Conservation (phyloP, 2,113 vertebrate genomes). For the Clinocottus analis region DNA sequence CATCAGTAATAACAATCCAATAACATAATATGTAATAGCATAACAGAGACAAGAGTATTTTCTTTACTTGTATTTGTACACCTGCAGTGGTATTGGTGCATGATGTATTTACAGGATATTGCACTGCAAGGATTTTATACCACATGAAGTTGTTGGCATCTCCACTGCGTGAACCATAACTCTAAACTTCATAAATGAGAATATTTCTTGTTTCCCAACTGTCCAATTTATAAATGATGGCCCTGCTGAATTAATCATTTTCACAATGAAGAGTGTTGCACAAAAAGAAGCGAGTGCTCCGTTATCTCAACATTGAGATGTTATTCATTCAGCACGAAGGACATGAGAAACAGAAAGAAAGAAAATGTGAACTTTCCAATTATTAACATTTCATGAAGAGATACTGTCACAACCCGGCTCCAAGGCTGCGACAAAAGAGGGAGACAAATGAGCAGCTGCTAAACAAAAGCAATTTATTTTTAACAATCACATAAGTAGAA, state of each 20-base stretch:
- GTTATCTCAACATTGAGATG: neutral
- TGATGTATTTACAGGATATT: neutral
- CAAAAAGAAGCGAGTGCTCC: neutral
- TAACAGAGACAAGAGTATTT: neutral
- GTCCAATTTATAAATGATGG: neutral
- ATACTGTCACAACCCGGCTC: too few relatives aligned
- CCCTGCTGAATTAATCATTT: neutral
- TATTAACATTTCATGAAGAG: neutral
- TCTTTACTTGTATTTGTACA: neutral
- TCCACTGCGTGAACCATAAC: neutral
- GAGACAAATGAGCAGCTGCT: too few relatives aligned
- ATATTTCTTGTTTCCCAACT: neutral
- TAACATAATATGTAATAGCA: neutral
- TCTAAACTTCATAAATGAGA: neutral
- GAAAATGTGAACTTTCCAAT: neutral
- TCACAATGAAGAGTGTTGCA: neutral
- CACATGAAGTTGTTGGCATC: neutral
- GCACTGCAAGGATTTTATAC: neutral
- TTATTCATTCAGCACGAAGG: neutral
- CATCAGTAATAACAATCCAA: neutral
- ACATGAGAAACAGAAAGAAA: neutral
- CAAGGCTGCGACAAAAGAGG: too few relatives aligned
- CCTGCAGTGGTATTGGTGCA: neutral
- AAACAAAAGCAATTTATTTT: too few relatives aligned
- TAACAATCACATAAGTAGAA: too few relatives aligned